Conservation (phyloP, 2,888 invertebrate species). For the Panopea generosa region DNA sequence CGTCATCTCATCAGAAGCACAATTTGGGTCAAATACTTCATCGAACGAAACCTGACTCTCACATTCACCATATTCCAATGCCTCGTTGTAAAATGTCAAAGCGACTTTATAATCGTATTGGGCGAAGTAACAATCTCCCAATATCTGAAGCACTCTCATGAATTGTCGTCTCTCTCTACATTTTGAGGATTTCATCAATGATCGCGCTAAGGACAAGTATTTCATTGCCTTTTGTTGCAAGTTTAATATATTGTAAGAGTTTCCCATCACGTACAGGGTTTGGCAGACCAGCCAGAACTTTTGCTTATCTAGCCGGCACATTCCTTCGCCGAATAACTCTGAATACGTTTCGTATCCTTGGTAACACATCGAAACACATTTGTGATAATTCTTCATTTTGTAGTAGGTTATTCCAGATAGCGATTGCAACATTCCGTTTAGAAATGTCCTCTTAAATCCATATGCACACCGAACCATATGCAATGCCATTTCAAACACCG, state of each 20-base stretch:
- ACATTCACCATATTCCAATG: constrained; percentile 79
- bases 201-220: constrained; percentile 79
- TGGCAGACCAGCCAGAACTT: constrained; percentile 83
- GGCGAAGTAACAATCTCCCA: constrained; percentile 82
- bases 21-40: constrained; percentile 72
- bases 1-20: constrained; percentile 78
- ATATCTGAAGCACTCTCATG: constrained; percentile 80
- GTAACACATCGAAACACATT: constrained; percentile 82
- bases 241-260: constrained; percentile 81
- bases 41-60: constrained; percentile 70
- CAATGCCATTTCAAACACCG: constrained; percentile 82
- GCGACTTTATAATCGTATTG: constrained; percentile 82
- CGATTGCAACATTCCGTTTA: constrained; percentile 81
- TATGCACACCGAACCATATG: constrained; percentile 82
- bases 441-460: constrained; percentile 74
- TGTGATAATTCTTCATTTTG: constrained; percentile 82
- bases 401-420: constrained; percentile 82
- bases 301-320: constrained; percentile 78
- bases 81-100: constrained; percentile 81
- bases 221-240: constrained; percentile 82
- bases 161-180: constrained; percentile 76
- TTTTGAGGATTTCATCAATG: constrained; percentile 75
- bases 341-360: constrained; percentile 83
- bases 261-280: constrained; percentile 82
- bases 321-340: constrained; percentile 78